phyloP scores from a whole-genome alignment of 2,113 vertebrate genomes.

The Corvus moneduloides region DNA sequence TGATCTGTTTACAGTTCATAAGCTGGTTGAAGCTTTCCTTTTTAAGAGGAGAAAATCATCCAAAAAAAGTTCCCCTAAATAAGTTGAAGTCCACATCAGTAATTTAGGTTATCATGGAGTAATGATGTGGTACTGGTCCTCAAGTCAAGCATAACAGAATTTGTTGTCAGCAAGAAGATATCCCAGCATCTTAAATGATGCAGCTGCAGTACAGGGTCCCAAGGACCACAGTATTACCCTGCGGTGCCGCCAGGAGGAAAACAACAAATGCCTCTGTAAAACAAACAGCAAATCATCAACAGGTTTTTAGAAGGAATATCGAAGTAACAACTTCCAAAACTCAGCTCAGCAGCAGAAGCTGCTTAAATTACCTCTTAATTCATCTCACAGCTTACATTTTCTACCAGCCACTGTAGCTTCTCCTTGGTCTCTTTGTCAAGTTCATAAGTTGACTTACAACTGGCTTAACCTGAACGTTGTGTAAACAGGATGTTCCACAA shows the following conservation, averaged over 20 bases:
- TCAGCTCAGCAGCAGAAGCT: neutral
- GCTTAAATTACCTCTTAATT: neutral
- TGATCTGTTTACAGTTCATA: neutral
- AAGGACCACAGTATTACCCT: neutral
- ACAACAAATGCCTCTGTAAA: neutral
- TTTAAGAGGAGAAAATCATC: neutral
- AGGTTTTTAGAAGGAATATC: neutral
- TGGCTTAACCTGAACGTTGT: neutral
- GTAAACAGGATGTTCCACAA: neutral
- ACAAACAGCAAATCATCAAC: neutral
- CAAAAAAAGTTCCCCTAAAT: neutral
- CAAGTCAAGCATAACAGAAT: neutral
- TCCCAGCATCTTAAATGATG: neutral
- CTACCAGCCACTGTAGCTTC: neutral
- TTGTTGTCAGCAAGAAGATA: neutral
- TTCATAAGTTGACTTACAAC: neutral
- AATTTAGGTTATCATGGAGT: neutral
- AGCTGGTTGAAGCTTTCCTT: neutral
- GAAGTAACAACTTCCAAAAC: neutral
- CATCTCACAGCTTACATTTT: neutral
- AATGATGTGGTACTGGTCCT: neutral
- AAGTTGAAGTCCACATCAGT: neutral
- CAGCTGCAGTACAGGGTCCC: neutral
- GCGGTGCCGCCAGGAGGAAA: conserved; percentile 45
- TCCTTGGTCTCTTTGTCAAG: neutral